phyloP scores from a whole-genome alignment of 2,888 invertebrate genomes.

The Homarus gammarus region DNA sequence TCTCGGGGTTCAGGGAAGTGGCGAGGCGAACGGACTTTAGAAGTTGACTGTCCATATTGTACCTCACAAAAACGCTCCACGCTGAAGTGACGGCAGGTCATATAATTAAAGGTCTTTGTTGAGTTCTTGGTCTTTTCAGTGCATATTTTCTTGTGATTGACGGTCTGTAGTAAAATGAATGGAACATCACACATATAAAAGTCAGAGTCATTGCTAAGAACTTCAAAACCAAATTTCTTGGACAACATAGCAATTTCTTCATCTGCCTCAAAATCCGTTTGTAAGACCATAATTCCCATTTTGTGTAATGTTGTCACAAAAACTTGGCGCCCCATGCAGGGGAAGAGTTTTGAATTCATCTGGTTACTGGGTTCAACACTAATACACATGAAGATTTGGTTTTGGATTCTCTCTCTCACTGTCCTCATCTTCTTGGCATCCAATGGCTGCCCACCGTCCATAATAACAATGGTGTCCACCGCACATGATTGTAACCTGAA shows the following conservation, averaged over 20 bases:
- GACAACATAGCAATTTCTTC: slow-evolving; percentile 91
- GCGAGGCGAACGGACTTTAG: too few species aligned
- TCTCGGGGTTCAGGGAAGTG: too few species aligned
- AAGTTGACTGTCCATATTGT: too few species aligned
- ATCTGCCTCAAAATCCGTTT: slow-evolving; percentile 94
- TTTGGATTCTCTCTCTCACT: slow-evolving; percentile 76
- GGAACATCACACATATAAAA: slow-evolving; percentile 92
- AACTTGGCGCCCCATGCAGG: slow-evolving; percentile 50
- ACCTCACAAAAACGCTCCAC: slow-evolving; percentile 52
- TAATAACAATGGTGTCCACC: slow-evolving; percentile 86
- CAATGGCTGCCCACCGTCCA: slow-evolving; percentile 84
- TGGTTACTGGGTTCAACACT: slow-evolving; percentile 47
- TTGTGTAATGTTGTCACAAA: slow-evolving; percentile 47
- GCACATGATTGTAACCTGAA: slow-evolving; percentile 84
- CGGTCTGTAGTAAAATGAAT: slow-evolving; percentile 86
- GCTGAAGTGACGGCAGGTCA: slow-evolving; percentile 81
- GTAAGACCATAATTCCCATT: slow-evolving; percentile 81
- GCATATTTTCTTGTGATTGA: slow-evolving; percentile 63
- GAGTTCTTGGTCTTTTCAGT: slow-evolving; percentile 4
- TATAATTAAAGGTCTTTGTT: slow-evolving; percentile 33
- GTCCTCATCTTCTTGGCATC: slow-evolving; percentile 87
- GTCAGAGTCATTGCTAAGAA: slow-evolving; percentile 95
- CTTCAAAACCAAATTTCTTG: slow-evolving; percentile 88
- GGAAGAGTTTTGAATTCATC: slow-evolving; percentile 30
- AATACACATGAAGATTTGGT: slow-evolving; percentile 44